Conservation (phyloP, 2,113 vertebrate genomes). For the Dasyornis broadbenti region DNA sequence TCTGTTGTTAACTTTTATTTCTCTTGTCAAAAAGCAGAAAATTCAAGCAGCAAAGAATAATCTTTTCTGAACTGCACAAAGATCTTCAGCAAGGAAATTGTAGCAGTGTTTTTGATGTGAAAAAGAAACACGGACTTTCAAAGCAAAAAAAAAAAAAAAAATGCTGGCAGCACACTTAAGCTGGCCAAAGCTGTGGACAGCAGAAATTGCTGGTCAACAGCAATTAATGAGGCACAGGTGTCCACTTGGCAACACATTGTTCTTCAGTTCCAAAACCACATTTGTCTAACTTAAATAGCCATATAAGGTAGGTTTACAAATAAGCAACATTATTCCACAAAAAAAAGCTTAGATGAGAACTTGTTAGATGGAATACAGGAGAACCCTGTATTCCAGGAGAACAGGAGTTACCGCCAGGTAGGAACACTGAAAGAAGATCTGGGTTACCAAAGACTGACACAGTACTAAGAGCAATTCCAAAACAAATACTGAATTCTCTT, state of each 20-base stretch:
- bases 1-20: not conserved
- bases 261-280: not conserved
- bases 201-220: not conserved
- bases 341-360: not conserved
- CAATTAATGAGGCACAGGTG: not conserved
- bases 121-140: fast-evolving
- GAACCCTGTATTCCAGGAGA: no score
- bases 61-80: not conserved
- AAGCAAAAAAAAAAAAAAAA: not conserved
- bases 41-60: not conserved
- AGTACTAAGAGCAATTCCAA: not conserved
- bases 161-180: not conserved
- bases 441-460: not conserved
- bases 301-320: not conserved
- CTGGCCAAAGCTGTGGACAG: not conserved
- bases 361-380: not conserved
- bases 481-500: not conserved
- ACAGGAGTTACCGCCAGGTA: not conserved
- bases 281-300: not conserved
- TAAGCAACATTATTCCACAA: not conserved
- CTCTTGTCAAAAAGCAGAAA: not conserved
- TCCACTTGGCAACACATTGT: not conserved
- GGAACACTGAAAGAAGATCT: not conserved
- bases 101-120: not conserved
- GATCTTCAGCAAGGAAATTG: not conserved